phyloP scores from a whole-genome alignment of 2,113 vertebrate genomes.

The Mugil cephalus region DNA sequence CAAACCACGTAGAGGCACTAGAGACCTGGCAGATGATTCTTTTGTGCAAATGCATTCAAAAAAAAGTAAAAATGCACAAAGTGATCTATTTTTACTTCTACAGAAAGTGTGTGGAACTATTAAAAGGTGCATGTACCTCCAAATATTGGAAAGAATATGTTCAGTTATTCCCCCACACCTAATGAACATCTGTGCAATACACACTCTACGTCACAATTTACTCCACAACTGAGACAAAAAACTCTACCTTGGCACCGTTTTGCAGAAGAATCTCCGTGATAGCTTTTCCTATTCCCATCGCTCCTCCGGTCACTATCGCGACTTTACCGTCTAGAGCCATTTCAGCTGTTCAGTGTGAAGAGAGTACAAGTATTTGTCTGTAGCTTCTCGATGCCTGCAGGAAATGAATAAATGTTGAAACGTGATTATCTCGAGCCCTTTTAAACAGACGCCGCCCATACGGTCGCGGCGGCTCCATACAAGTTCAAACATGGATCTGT shows the following conservation, averaged over 20 bases:
- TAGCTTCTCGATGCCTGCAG: background rate
- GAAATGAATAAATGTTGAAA: accelerated
- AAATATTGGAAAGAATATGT: too few species aligned
- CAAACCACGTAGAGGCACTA: too few species aligned
- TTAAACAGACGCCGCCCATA: conserved; percentile 31
- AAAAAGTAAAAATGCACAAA: too few species aligned
- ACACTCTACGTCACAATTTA: too few species aligned
- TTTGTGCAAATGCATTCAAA: too few species aligned
- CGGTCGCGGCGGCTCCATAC: background rate
- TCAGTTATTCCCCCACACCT: too few species aligned
- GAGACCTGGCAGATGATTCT: too few species aligned
- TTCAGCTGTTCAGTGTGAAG: background rate
- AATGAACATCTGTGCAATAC: too few species aligned
- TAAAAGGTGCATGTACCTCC: too few species aligned
- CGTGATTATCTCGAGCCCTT: accelerated
- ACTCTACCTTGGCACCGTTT: conserved; percentile 75
- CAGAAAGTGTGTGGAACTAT: too few species aligned
- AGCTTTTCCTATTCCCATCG: conserved; percentile 73
- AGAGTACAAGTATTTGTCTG: background rate
- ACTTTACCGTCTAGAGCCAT: conserved; percentile 64
- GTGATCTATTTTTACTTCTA: too few species aligned
- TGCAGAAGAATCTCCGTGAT: conserved; percentile 68
- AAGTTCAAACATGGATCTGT: background rate
- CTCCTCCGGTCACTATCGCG: conserved; percentile 77
- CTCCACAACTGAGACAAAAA: background rate